Base-by-base conservation (phyloP, 1,140 invertebrate genomes). In the Thaumatotibia leucotreta region DNA sequence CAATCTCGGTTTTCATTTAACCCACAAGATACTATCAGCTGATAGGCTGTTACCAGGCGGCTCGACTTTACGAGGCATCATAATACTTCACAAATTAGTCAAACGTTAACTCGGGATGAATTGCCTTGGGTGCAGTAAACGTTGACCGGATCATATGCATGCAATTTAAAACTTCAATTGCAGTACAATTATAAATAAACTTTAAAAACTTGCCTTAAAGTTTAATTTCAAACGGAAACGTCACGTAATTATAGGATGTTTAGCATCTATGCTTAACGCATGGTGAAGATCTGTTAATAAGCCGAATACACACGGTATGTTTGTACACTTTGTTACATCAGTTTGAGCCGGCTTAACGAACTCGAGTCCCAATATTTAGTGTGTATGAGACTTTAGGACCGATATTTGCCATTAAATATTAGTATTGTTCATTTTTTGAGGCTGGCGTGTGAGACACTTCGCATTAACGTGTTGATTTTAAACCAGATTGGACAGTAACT, bases 81-180 rank as follows among this genome's bases (percentile, higher is more conserved):
- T 80, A 83, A 69, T 67, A 63, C 82, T 84, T 90, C 84, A 86
- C 88, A 90, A 88, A 90, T 90, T 90, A 90, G 88, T 86, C 84
- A 80, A 88, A 88, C 80, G 85, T 88, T 89, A 88, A 90, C 82
- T 86, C 77, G 69, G 70, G 74, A 78, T 76, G 81, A 88, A 89
- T 84, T 86, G 77, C 84, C 75, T 74, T 83, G 84, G 82, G 84
- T 90, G 87, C 87, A 86, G 86, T 88, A 86, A 88, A 88, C 82
- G 84, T 66, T 76, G 76, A 75, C 72, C 76, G 75, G 75, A 80
- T 84, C 74, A 85, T 79, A 72, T 72, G 70, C 79, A 83, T 86
- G 80, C 82, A 84, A 74, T 77, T 83, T 66, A 69, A 76, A 76
- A 70, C 61, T 54, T 31, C 62, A 1, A 20, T 63, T n/a, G 24